These are phyloP conservation scores for Chitala chitala DNA, from an alignment of 2,113 vertebrate genomes.

Conservation along the genomic window DNA sequence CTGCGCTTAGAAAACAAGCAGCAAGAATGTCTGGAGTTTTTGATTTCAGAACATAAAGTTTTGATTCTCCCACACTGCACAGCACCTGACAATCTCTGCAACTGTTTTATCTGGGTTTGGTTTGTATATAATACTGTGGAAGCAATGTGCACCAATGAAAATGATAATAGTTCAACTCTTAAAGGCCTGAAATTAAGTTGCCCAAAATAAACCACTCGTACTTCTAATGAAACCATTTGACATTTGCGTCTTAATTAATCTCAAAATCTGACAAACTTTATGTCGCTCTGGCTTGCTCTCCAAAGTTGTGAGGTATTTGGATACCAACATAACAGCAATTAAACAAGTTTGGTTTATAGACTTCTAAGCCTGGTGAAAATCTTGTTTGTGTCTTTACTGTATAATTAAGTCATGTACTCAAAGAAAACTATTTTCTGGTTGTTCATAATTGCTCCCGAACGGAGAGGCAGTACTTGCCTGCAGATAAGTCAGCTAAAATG, in stretches of 20 bases:
- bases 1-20: too few relatives aligned
- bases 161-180: not conserved
- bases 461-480: slow-evolving; percentile 34
- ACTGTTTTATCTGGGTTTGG: too few relatives aligned
- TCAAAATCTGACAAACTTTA: slow-evolving; percentile 14
- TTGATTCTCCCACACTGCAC: too few relatives aligned
- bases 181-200: not conserved
- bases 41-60: too few relatives aligned
- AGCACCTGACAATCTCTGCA: too few relatives aligned
- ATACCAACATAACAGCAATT: slow-evolving; percentile 18
- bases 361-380: slow-evolving; percentile 38
- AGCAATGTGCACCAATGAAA: too few relatives aligned
- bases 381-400: slow-evolving; percentile 44
- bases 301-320: slow-evolving; percentile 29
- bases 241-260: not conserved
- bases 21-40: too few relatives aligned
- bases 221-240: slow-evolving; percentile 1
- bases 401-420: slow-evolving; percentile 35
- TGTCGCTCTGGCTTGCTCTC: slow-evolving; percentile 2
- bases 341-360: slow-evolving; percentile 32
- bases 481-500: slow-evolving; percentile 21
- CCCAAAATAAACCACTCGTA: slow-evolving; percentile 2
- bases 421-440: slow-evolving; percentile 35
- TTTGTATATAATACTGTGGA: too few relatives aligned
- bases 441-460: slow-evolving; percentile 47